phyloP scores from a whole-genome alignment of 2,888 invertebrate species.

The Malthinus seriepunctatus region DNA sequence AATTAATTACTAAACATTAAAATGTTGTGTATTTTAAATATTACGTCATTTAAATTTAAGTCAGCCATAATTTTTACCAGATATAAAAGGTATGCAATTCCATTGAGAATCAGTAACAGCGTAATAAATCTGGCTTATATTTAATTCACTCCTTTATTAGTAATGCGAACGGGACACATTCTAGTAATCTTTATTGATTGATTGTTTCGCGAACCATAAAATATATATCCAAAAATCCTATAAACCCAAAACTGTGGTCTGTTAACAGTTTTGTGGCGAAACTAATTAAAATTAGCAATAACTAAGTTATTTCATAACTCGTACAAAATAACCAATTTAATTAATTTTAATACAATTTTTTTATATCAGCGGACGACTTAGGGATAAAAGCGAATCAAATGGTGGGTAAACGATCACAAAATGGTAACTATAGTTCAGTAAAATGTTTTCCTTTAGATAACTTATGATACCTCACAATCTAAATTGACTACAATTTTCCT shows the following conservation, averaged over 20 bases:
- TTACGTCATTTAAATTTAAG: too few relatives aligned
- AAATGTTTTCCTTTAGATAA: slow-evolving; percentile 9
- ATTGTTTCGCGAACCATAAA: slow-evolving; percentile 26
- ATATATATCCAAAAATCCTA: slow-evolving; percentile 25
- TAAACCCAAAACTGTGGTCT: slow-evolving; percentile 30
- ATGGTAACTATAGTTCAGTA: too few relatives aligned
- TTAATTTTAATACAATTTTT: too few relatives aligned
- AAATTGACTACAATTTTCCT: slow-evolving; percentile 24
- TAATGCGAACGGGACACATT: slow-evolving; percentile 16
- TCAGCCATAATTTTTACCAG: slow-evolving; percentile 16
- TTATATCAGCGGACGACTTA: slow-evolving; percentile 30
- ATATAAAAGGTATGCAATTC: slow-evolving; percentile 15
- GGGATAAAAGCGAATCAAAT: slow-evolving; percentile 36
- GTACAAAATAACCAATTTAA: too few relatives aligned
- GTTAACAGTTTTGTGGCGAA: slow-evolving; percentile 34
- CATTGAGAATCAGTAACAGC: slow-evolving; percentile 10
- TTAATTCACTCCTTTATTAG: slow-evolving; percentile 24
- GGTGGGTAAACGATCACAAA: slow-evolving; percentile 4
- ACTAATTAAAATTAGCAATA: too few relatives aligned
- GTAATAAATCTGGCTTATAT: slow-evolving; percentile 27
- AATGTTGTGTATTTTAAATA: too few relatives aligned
- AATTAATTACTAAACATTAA: too few relatives aligned
- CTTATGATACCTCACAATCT: slow-evolving; percentile 14
- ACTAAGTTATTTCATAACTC: too few relatives aligned
- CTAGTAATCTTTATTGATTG: slow-evolving; percentile 28